Evolutionary conservation across 2,113 vertebrate genomes (phyloP).

Genomic region (Microcebus tavaratra): DNA sequence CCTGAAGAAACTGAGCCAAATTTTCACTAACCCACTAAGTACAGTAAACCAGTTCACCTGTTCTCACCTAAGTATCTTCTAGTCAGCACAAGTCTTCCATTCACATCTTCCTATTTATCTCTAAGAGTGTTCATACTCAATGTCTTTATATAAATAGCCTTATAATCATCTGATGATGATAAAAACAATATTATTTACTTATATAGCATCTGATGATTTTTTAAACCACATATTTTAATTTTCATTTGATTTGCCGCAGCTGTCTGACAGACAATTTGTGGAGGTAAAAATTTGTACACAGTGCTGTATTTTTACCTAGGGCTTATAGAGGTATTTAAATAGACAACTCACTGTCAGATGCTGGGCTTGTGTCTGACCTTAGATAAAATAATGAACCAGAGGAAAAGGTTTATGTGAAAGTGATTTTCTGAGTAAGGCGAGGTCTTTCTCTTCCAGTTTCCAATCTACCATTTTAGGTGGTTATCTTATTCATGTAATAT

Average conservation of each 20-base stretch:
- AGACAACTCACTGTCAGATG: neutral
- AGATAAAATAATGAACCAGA: neutral
- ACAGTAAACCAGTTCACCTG: neutral
- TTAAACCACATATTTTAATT: neutral
- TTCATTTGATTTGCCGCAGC: neutral
- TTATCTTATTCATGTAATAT: neutral
- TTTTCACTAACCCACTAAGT: neutral
- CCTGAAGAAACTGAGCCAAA: neutral
- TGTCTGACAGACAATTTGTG: neutral
- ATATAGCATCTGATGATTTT: neutral
- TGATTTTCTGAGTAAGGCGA: neutral
- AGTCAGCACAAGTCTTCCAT: neutral
- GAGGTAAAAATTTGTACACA: neutral
- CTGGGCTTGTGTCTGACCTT: neutral
- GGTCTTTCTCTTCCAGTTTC: neutral
- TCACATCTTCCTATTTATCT: neutral
- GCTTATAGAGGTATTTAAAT: neutral
- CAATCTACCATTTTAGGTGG: neutral
- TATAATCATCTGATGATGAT: neutral
- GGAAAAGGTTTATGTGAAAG: neutral
- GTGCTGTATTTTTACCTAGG: neutral
- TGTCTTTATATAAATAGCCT: slow-evolving; percentile 5
- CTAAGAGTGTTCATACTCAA: neutral
- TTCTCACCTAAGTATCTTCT: neutral
- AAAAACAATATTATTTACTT: neutral